Percentiles rank a stretch among this genome's conserved stretches.
phyloP scores from a whole-genome alignment of 1,140 invertebrate species.

The Riptortus pedestris region DNA sequence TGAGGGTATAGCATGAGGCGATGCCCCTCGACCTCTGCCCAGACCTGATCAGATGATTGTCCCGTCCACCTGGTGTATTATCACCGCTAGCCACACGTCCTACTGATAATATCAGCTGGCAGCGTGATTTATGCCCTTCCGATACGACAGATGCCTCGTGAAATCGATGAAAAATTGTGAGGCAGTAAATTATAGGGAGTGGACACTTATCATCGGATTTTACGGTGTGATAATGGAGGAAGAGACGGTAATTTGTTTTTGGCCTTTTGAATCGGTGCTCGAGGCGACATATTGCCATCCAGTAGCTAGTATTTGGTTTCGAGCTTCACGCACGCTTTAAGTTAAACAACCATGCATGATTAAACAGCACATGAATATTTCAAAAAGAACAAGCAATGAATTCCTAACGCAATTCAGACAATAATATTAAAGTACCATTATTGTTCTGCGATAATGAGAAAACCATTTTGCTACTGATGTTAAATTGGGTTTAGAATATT shows the following conservation, averaged over 20 bases:
- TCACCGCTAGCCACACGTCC: background rate
- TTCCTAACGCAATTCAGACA: too few species aligned
- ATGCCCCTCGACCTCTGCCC: background rate
- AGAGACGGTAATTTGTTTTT: background rate
- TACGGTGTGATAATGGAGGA: constrained; percentile 5
- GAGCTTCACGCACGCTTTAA: too few species aligned
- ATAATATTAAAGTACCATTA: too few species aligned
- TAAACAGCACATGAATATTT: too few species aligned
- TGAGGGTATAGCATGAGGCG: background rate
- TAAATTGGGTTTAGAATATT: too few species aligned
- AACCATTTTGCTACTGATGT: too few species aligned
- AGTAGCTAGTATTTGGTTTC: too few species aligned
- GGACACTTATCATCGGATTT: background rate
- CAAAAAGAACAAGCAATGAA: too few species aligned
- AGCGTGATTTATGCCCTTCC: background rate
- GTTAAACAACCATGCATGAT: too few species aligned
- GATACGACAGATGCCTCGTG: background rate
- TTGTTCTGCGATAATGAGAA: too few species aligned
- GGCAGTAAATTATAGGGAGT: background rate
- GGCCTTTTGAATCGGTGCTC: background rate
- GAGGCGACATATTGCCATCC: background rate
- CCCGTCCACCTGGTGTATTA: too few species aligned
- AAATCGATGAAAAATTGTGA: constrained; percentile 5
- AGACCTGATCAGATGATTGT: too few species aligned
- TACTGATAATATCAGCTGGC: background rate